Percentiles rank a stretch among this genome's conserved stretches.
Conservation (phyloP, 2,888 invertebrate species). For the Drosophila testacea region DNA sequence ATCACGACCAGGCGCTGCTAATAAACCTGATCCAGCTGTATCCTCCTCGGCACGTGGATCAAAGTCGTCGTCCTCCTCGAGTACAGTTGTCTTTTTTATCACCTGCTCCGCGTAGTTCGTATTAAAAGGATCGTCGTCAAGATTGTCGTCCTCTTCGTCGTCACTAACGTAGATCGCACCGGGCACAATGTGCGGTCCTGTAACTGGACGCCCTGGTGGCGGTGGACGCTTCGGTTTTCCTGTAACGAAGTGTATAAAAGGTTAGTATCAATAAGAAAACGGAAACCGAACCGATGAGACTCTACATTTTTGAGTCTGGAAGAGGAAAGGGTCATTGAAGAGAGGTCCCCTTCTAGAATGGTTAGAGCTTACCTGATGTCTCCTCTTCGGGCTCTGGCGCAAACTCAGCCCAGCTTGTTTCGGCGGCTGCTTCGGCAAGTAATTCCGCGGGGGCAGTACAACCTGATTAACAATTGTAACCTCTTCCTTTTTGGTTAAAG, state of each 20-base stretch:
- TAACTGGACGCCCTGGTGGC: constrained; percentile 83
- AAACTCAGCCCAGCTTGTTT: constrained; percentile 89
- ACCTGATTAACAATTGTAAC: constrained; percentile 83
- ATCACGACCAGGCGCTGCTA: constrained; percentile 86
- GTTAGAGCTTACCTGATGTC: constrained; percentile 35
- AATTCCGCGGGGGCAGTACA: constrained; percentile 85
- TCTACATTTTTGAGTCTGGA: not conserved
- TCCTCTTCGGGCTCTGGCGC: constrained; percentile 81
- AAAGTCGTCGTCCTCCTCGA: constrained; percentile 86
- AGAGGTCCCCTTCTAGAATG: not conserved
- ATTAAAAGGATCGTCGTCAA: constrained; percentile 91
- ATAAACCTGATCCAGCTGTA: constrained; percentile 42
- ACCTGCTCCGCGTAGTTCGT: constrained; percentile 93
- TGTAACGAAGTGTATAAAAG: constrained; percentile 28
- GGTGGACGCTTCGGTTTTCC: constrained; percentile 84
- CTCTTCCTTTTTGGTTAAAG: constrained; percentile 87
- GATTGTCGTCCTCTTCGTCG: constrained; percentile 86
- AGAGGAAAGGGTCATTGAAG: not conserved
- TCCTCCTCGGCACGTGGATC: constrained; percentile 89
- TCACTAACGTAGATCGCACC: constrained; percentile 81
- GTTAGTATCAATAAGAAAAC: not conserved
- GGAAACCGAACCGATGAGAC: not conserved
- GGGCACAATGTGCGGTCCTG: constrained; percentile 81
- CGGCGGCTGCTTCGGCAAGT: constrained; percentile 84
- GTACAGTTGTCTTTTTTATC: constrained; percentile 86